Conservation (phyloP, 2,888 invertebrate species). For the Anthoptus insignis region DNA sequence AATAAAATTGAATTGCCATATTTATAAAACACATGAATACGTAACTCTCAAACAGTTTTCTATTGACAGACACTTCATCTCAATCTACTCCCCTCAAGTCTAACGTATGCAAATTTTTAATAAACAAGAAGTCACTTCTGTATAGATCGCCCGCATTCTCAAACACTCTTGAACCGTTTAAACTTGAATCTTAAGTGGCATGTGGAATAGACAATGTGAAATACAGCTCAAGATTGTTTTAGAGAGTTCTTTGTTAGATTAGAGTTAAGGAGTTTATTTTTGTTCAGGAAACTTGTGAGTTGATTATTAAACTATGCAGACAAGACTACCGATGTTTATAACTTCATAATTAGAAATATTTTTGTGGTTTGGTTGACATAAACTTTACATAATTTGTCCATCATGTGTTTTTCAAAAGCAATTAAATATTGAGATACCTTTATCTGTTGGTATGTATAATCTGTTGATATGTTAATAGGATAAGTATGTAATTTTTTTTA, state of each 20-base stretch:
- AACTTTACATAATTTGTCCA: no score
- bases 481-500: no score
- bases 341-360: no score
- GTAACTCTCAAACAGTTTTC: slow-evolving; percentile 27
- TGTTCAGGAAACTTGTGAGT: no score
- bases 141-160: slow-evolving; percentile 75
- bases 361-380: no score
- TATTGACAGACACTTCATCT: slow-evolving; percentile 21
- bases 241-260: slow-evolving; percentile 10
- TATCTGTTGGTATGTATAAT: no score
- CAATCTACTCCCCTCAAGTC: slow-evolving; percentile 32
- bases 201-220: slow-evolving; percentile 22
- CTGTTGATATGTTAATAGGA: no score
- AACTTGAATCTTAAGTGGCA: slow-evolving; percentile 20
- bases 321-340: no score
- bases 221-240: slow-evolving; percentile 19
- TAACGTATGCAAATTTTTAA: slow-evolving; percentile 61
- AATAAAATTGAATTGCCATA: slow-evolving; percentile 5
- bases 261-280: background rate
- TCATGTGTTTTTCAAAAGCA: no score
- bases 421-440: no score
- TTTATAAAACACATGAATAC: no score
- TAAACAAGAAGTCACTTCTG: slow-evolving; percentile 54
- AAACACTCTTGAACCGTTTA: slow-evolving; percentile 49
- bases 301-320: no score